Base-by-base conservation (phyloP, 2,797 vertebrate genomes). In the Cynopterus sphinx region DNA sequence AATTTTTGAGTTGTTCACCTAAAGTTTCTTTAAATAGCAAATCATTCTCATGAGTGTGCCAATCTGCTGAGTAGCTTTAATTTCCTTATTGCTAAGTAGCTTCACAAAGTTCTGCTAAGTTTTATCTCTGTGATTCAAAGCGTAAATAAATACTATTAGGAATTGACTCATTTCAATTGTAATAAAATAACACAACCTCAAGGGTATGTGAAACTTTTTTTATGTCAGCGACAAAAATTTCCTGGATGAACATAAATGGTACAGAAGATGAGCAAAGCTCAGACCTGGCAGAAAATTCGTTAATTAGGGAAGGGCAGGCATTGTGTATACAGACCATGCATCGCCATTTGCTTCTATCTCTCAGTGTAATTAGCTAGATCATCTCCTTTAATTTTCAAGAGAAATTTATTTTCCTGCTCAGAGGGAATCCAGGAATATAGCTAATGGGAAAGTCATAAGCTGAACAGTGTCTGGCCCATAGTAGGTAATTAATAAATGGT, bases 11-110 rank as follows among this genome's bases (percentile, higher is more conserved):
- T 79, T n/a, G 3, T 84, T 57, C 36, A 5, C 22, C 33, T 59
- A 33, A 77, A 36, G 10, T 28, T n/a, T 51, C 53, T 82, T 59
- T 24, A 46, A 21, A 43, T 70, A 75, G 7, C 3, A 11, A 0
- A n/a, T 9, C 24, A 55, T 87, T 81, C 21, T 71, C 3, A 10
- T 43, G 39, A 77, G 16, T 93, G 33, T 88, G 59, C 63, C 51
- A 46, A 4, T 68, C 46, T 22, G 21, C 61, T 26, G 31, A 91
- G 9, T 46, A 53, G 13, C 5, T 85, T 67, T 75, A 9, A 43
- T 51, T 93, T 90, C 61, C n/a, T 92, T 91, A 75, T 87, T 92
- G 53, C 12, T 91, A 36, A 94, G 17, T 3, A 91, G 57, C 26
- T 39, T 75, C 31, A 78, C 6, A 61, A 75, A 78, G 57, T 95